These are phyloP conservation scores for Holacanthus passer DNA, from an alignment of 2,113 vertebrate species.

Conservation along the genomic window DNA sequence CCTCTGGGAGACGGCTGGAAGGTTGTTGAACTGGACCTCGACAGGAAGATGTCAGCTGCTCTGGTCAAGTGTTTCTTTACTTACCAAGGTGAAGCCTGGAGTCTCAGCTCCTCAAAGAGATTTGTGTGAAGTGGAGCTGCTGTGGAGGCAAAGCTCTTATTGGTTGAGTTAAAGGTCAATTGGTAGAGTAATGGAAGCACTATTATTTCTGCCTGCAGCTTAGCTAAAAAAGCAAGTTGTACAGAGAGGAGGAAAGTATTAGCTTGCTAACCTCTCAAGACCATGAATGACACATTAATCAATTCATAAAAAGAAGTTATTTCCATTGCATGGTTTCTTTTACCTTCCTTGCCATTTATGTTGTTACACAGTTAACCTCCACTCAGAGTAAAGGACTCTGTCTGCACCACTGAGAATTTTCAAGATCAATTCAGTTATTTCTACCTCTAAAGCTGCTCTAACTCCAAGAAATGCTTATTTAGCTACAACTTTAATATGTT, in stretches of 20 bases:
- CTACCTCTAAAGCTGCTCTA: neutral
- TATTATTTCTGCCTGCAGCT: neutral
- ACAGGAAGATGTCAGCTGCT: conserved; percentile 74
- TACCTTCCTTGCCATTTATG: neutral
- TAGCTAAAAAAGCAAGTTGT: neutral
- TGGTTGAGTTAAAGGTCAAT: neutral
- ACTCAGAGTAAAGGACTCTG: neutral
- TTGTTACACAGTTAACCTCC: neutral
- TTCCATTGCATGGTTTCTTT: accelerated
- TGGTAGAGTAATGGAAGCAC: neutral
- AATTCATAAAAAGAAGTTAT: neutral
- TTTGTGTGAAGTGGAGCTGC: neutral
- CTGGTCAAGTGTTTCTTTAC: conserved; percentile 78
- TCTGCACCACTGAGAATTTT: neutral
- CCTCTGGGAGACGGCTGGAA: conserved; percentile 77
- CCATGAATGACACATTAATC: neutral
- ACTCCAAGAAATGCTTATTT: neutral
- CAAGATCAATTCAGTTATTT: neutral
- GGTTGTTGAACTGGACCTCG: conserved; percentile 75
- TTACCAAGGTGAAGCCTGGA: conserved; percentile 73
- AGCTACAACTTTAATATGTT: conserved; percentile 7
- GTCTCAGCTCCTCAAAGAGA: neutral
- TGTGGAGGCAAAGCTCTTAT: neutral
- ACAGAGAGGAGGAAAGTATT: neutral
- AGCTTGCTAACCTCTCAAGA: neutral